phyloP scores from a whole-genome alignment of 2,113 vertebrate species.

The Perca fluviatilis region DNA sequence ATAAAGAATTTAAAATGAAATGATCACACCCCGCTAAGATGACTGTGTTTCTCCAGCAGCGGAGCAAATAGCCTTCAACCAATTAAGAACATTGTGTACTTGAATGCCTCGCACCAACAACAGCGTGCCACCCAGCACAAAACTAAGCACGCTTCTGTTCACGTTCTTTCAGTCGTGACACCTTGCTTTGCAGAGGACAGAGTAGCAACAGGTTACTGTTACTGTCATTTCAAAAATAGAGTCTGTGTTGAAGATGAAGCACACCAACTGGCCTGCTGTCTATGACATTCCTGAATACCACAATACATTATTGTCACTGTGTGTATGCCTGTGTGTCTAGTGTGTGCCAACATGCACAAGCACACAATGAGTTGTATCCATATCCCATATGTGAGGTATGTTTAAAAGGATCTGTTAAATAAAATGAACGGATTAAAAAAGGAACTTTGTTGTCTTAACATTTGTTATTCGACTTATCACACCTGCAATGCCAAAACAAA shows the following conservation, averaged over 20 bases:
- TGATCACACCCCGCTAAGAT: neutral
- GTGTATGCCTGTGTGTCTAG: neutral
- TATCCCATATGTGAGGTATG: neutral
- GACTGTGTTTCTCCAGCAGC: neutral
- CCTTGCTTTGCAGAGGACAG: slow-evolving; percentile 9
- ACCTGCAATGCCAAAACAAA: neutral
- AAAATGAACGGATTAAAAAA: neutral
- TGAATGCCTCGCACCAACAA: neutral
- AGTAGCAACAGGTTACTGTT: slow-evolving; percentile 55
- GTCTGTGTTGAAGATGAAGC: slow-evolving; percentile 41
- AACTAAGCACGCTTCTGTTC: slow-evolving; percentile 8
- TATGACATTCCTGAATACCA: slow-evolving; percentile 57
- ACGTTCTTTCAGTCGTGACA: slow-evolving; percentile 6
- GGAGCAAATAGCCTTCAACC: neutral
- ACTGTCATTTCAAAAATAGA: slow-evolving; percentile 63
- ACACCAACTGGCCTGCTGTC: slow-evolving; percentile 41
- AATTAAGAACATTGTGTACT: slow-evolving; percentile 6
- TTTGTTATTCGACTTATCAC: neutral
- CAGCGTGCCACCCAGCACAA: neutral
- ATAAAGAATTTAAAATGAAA: slow-evolving; percentile 3
- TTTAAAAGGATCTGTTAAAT: neutral
- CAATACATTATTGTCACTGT: slow-evolving; percentile 43
- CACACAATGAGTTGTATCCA: neutral
- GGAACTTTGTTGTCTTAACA: neutral
- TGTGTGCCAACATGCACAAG: neutral